A percentile compares a stretch with the other conserved stretches of the same genome.
phyloP scores from a whole-genome alignment of 92 coral and sea anemone genomes.

The Plumapathes pennacea region DNA sequence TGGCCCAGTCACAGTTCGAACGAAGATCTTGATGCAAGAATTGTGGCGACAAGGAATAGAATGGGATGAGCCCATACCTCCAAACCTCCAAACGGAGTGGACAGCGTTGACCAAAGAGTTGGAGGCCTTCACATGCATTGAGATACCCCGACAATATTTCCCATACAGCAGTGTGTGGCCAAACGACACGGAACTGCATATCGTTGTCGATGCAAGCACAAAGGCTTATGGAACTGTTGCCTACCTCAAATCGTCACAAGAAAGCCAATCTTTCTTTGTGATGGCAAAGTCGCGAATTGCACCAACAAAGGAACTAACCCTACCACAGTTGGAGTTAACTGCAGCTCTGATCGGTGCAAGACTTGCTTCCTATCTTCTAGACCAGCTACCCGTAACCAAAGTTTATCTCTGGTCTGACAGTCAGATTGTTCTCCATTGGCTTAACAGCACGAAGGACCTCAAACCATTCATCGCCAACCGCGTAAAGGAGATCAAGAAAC shows the following conservation, averaged over 20 bases:
- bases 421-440: slow-evolving; percentile 45
- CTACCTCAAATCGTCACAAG: slow-evolving; percentile 14
- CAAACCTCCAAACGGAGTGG: slow-evolving; percentile 12
- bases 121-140: slow-evolving; percentile 4
- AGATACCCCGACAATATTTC: slow-evolving; percentile 27
- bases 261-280: slow-evolving; percentile 8
- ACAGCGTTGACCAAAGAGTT: slow-evolving; percentile 4
- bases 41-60: slow-evolving; percentile 16
- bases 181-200: slow-evolving; percentile 23
- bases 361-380: slow-evolving; percentile 2
- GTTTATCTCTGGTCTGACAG: slow-evolving; percentile 41
- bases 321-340: slow-evolving; percentile 34
- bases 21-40: slow-evolving; percentile 35
- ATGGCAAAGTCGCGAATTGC: slow-evolving; percentile 41
- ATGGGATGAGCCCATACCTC: slow-evolving; percentile 34
- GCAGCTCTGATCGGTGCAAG: slow-evolving; percentile 34
- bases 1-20: slow-evolving; percentile 28
- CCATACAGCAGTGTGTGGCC: background rate
- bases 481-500: slow-evolving; percentile 37
- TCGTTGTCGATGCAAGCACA: slow-evolving; percentile 48
- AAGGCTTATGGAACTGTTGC: slow-evolving; percentile 56
- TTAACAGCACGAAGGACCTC: slow-evolving; percentile 30
- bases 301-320: slow-evolving; percentile 26
- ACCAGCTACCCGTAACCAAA: slow-evolving; percentile 5
- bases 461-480: slow-evolving; percentile 41